Conservation (phyloP, 2,888 invertebrate species). For the Cyclophora punctaria region DNA sequence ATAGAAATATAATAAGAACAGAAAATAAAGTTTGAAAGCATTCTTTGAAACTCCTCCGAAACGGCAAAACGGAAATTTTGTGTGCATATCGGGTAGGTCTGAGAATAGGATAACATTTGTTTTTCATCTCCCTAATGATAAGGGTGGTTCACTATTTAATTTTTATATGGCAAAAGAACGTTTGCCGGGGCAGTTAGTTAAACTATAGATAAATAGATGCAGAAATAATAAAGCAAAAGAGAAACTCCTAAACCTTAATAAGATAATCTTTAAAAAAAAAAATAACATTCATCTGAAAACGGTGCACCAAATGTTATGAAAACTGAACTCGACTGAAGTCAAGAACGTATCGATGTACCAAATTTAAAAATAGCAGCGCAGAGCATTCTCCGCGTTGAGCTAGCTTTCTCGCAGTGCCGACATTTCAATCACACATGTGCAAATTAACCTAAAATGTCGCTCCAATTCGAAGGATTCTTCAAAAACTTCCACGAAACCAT, state of each 20-base stretch:
- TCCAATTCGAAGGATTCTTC: slow-evolving; percentile 70
- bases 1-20: no score
- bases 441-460: slow-evolving; percentile 41
- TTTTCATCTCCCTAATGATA: no score
- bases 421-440: slow-evolving; percentile 21
- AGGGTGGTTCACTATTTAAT: no score
- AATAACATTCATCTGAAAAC: not conserved
- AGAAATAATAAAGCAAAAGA: not conserved
- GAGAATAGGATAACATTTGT: no score
- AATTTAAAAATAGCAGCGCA: slow-evolving; percentile 60
- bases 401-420: slow-evolving; percentile 37
- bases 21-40: no score
- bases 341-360: slow-evolving; percentile 45
- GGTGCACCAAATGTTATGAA: slow-evolving; percentile 7
- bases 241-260: not conserved
- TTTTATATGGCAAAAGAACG: no score
- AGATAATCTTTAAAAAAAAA: not conserved
- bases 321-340: slow-evolving; percentile 42
- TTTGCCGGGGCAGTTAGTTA: no score
- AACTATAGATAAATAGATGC: not conserved
- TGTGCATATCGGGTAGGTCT: no score
- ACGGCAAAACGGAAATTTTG: no score
- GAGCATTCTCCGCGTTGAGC: slow-evolving; percentile 40
- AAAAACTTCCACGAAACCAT: slow-evolving; percentile 78
- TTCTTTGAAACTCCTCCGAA: no score